Base-by-base conservation (phyloP, 2,888 invertebrate species). In the Chaetogeoica ovagalla region DNA sequence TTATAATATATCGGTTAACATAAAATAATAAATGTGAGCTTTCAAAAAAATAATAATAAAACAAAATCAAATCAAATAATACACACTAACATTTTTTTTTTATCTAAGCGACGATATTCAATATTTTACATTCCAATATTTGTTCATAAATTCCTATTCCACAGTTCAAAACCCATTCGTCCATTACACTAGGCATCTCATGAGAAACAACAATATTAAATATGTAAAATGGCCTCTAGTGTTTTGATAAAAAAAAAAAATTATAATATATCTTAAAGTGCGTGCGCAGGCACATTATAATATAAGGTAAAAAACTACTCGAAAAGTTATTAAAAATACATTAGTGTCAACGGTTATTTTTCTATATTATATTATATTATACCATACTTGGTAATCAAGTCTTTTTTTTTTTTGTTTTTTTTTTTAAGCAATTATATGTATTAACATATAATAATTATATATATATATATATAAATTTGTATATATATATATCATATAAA, bases 11-110 rank as follows among this genome's bases (percentile, higher is more conserved):
- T 70, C 77, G 62, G 62, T 77, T 76, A 77, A 77, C 77, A 77
- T 77, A 77, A 70, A 69, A 77, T 77, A 77, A 70, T 77, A 68
- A 66, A 76, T 62, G 77, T 77, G 77, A 77, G 77, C 77, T 77
- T 76, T 68, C 59, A 77, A 77, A 77, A 70, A 62, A 62, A 62
- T 30, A 37, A 37, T 37, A 63, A 63, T 39, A 57, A 37, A 37
- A 70, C 13, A 52, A 70, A 55, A 62, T 19, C 62, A 74, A 74
- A 63, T 0, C 62, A 74, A 74, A 63, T 0, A 74, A 77, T 69
- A 69, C 77, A 77, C 69, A 70, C 62, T 77, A 62, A 77, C 39
- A 15, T 69, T 77, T 30, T 30, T 30, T 30, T 30, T 30, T 77
- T 55, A 48, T 62, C 69, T 70, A 77, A 62, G 21, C 52, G 69